These are phyloP conservation scores for Morpho achilles DNA, from an alignment of 2,888 invertebrate genomes.

Conservation along the genomic window DNA sequence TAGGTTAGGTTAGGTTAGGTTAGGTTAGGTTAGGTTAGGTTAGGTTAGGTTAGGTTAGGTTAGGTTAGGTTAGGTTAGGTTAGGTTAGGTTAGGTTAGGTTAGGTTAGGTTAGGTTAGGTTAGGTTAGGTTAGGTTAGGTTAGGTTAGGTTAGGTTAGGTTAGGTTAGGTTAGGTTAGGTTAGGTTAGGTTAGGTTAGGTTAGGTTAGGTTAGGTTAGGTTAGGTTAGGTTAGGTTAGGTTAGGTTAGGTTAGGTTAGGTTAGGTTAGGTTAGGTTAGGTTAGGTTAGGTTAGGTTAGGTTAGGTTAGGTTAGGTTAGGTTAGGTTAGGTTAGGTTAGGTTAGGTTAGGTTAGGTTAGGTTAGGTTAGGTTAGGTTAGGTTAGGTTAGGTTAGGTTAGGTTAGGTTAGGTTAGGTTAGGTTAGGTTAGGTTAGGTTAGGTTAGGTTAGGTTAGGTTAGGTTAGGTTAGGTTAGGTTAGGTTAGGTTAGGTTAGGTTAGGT, in stretches of 20 bases:
- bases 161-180: conserved; percentile 19
- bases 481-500: no score
- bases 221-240: conserved; percentile 20
- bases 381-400: conserved; percentile 15
- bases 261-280: conserved; percentile 18
- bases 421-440: no score
- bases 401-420: no score
- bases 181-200: conserved; percentile 3
- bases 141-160: conserved; percentile 19
- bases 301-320: conserved; percentile 17
- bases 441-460: no score
- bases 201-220: conserved; percentile 19
- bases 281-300: conserved; percentile 18
- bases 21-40: conserved; percentile 19
- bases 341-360: conserved; percentile 14
- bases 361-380: conserved; percentile 16
- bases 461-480: no score
- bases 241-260: conserved; percentile 21
- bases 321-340: conserved; percentile 17
- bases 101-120: conserved; percentile 20
- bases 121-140: conserved; percentile 15
- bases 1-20: conserved; percentile 20
- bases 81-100: conserved; percentile 20
- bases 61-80: conserved; percentile 15
- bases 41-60: conserved; percentile 19